A percentile compares a stretch with the other conserved stretches of the same genome.
Evolutionary conservation across 2,888 invertebrate species (phyloP).

Genomic region (Gisinianus flammeolus): DNA sequence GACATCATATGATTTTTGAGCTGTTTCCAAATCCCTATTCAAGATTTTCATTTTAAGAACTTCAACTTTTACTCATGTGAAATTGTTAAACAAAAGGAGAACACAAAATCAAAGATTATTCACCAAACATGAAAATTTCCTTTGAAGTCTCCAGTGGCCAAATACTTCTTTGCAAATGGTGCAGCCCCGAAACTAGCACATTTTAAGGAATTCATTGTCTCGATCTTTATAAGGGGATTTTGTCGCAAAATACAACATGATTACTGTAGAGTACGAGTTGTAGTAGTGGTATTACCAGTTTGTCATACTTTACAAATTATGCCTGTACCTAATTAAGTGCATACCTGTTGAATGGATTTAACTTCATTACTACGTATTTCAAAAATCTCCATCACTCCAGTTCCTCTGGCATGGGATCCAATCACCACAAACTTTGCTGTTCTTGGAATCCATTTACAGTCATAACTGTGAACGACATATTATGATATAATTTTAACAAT

Average conservation of each 20-base stretch:
- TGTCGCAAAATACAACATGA: too few species aligned
- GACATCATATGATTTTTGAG: slow-evolving; percentile 77
- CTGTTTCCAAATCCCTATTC: slow-evolving; percentile 77
- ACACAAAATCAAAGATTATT: background rate
- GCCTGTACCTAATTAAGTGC: too few species aligned
- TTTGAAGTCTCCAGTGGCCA: slow-evolving; percentile 90
- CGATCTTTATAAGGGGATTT: slow-evolving; percentile 66
- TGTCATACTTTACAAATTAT: too few species aligned
- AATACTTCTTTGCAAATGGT: slow-evolving; percentile 75
- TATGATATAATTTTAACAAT: too few species aligned
- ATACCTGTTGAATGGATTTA: slow-evolving; percentile 71
- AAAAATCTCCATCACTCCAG: slow-evolving; percentile 82
- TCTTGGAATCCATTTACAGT: slow-evolving; percentile 94
- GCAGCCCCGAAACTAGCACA: slow-evolving; percentile 94
- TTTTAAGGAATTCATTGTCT: slow-evolving; percentile 84
- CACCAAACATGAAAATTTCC: slow-evolving; percentile 84
- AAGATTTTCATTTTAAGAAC: too few species aligned
- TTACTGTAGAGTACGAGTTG: too few species aligned
- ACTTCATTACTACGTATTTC: slow-evolving; percentile 77
- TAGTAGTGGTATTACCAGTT: too few species aligned
- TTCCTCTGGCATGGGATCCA: slow-evolving; percentile 83
- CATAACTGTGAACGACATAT: slow-evolving; percentile 66
- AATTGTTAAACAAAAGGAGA: background rate
- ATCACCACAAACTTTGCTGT: slow-evolving; percentile 90
- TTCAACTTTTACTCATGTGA: background rate